Evolutionary conservation across 2,888 invertebrate genomes (phyloP).

Genomic region (Pyrrhia umbra): DNA sequence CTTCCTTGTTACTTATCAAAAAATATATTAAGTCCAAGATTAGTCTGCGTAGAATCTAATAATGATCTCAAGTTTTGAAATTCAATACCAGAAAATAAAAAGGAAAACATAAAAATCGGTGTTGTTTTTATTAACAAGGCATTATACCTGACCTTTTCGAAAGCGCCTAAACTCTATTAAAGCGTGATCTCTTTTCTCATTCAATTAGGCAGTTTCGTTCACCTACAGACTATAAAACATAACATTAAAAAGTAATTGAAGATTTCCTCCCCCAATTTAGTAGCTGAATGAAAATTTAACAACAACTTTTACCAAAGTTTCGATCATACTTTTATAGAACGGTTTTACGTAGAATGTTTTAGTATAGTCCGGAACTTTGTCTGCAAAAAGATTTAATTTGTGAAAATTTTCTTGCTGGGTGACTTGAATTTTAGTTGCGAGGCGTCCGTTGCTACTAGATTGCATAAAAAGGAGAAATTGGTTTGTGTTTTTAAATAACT

Average conservation of each 20-base stretch:
- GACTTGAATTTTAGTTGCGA: background rate
- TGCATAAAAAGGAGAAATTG: background rate
- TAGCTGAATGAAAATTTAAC: slow-evolving; percentile 25
- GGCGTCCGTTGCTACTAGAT: background rate
- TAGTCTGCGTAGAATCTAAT: background rate
- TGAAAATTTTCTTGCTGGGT: background rate
- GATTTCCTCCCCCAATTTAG: slow-evolving; percentile 33
- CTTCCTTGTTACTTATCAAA: too few species aligned
- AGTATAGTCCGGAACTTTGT: slow-evolving; percentile 14
- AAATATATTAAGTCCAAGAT: background rate
- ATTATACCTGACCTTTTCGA: background rate
- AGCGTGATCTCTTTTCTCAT: slow-evolving; percentile 17
- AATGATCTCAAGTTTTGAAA: background rate
- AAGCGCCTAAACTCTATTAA: slow-evolving; percentile 11
- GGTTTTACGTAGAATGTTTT: slow-evolving; percentile 31
- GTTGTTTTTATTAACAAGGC: background rate
- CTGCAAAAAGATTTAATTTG: slow-evolving; percentile 20
- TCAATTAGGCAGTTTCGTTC: slow-evolving; percentile 29
- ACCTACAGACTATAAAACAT: slow-evolving; percentile 31
- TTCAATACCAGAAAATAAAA: background rate
- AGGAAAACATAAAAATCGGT: background rate
- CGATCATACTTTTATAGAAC: slow-evolving; percentile 18
- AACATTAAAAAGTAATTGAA: slow-evolving; percentile 42
- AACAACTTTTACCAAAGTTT: slow-evolving; percentile 27
- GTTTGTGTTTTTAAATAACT: background rate